phyloP scores from a whole-genome alignment of 2,888 invertebrate genomes.

The Lysandra bellargus region DNA sequence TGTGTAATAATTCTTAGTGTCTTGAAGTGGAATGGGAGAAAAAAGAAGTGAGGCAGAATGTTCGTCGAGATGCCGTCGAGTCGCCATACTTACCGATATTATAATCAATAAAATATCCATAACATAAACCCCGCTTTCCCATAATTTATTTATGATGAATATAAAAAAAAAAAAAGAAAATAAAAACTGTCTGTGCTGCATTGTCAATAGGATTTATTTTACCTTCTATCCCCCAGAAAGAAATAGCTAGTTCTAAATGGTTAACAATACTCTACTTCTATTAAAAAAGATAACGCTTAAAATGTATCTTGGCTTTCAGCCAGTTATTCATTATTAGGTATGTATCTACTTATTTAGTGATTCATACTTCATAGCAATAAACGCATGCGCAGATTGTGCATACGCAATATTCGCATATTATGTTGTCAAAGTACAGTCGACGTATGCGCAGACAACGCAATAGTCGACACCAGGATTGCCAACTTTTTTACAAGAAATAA shows the following conservation, averaged over 20 bases:
- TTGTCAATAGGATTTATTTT: conserved; percentile 17
- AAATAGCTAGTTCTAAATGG: not conserved
- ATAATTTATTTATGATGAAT: not conserved
- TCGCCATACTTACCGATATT: not conserved
- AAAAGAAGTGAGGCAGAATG: not conserved
- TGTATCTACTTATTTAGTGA: too few relatives aligned
- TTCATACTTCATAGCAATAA: too few relatives aligned
- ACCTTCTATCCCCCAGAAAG: not conserved
- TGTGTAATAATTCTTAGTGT: conserved; percentile 8
- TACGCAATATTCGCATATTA: too few relatives aligned
- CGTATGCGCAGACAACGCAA: too few relatives aligned
- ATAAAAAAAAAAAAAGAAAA: not conserved
- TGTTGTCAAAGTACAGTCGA: too few relatives aligned
- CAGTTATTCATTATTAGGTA: too few relatives aligned
- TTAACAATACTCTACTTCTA: not conserved
- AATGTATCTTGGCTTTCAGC: too few relatives aligned
- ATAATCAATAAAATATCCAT: not conserved
- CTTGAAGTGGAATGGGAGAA: not conserved
- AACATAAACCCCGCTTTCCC: not conserved
- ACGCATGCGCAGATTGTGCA: too few relatives aligned
- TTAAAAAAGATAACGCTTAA: too few relatives aligned
- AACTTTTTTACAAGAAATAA: too few relatives aligned
- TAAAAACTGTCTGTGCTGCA: not conserved
- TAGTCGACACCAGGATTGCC: too few relatives aligned
- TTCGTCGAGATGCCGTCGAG: not conserved